Evolutionary conservation across 2,113 vertebrate genomes (phyloP), one percentile per base, ranked within the genome.

Genomic region (Centropus bengalensis): DNA sequence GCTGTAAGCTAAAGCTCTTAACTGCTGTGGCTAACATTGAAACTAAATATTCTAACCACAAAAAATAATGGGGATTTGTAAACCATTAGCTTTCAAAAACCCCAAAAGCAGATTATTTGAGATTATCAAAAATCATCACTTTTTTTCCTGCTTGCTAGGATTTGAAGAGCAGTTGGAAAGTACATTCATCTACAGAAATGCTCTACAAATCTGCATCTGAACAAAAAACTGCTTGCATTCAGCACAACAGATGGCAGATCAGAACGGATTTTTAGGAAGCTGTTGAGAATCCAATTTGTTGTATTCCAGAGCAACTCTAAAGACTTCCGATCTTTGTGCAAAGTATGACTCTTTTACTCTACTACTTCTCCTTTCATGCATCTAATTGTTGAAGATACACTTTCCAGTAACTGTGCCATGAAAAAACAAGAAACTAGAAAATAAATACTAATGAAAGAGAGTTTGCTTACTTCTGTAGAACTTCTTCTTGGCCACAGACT

Each of bases 401-500:
- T 68, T 88, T 26, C 42, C 44, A 77, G 40, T 52, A 95, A 68
- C 28, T 47, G 28, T 44, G 54, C 79, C 67, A 77, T 22, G 24
- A 91, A 79, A 95, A 87, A 63, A 38, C 74, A 93, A 33, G 5
- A 82, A 86, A 38, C 74, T 93, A 33, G 5, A 78, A 86, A 68
- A 78, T 63, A 91, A 60, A 36, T 8, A 92, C 59, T 30, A 94
- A 80, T 33, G 86, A 67, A 91, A 94, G 93, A 86, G 68, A 73
- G 24, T 97, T 88, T 92, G 89, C 99, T 99, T 98, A 99, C 99
- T 99, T 99, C 94, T 99, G 99, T 88, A 99, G 96, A 64, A 99
- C 99, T 95, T 99, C 99, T 88, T 99, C 99, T 95, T 98, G 98
- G 86, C 99, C 99, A 83, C 99, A 99, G 93, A 99, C 99, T 98